These are phyloP conservation scores for Danaus chrysippus DNA, from an alignment of 2,888 invertebrate genomes.

Conservation along the genomic window DNA sequence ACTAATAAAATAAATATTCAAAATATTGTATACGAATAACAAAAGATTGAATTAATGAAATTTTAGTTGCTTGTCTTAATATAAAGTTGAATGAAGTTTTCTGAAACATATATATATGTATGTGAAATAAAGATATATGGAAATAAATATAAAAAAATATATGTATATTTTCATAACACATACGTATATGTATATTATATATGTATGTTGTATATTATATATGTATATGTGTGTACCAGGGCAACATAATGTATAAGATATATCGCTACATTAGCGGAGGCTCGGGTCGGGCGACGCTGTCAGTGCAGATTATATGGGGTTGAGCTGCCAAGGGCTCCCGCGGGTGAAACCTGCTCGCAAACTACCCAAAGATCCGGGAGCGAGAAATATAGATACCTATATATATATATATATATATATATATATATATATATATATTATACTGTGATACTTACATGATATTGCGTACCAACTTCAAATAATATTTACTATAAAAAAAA, in stretches of 20 bases:
- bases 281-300: conserved; percentile 41
- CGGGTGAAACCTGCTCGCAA: conserved; percentile 42
- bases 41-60: too few species aligned
- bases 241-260: conserved; percentile 39
- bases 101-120: too few species aligned
- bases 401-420: conserved; percentile 2
- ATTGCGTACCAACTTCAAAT: too few species aligned
- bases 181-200: background rate
- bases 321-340: conserved; percentile 56
- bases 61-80: too few species aligned
- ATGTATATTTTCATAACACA: too few species aligned
- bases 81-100: too few species aligned
- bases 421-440: conserved; percentile 18
- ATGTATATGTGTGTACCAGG: conserved; percentile 35
- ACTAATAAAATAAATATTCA: too few species aligned
- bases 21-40: too few species aligned
- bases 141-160: too few species aligned
- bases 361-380: conserved; percentile 27
- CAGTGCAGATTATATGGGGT: conserved; percentile 48
- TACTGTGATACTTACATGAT: too few species aligned
- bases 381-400: conserved; percentile 25
- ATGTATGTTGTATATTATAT: conserved; percentile 13
- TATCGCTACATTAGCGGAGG: conserved; percentile 37
- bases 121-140: too few species aligned
- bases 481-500: too few species aligned